Evolutionary conservation across 1,140 invertebrate genomes (phyloP).

Genomic region (Melipona quadrifasciata): DNA sequence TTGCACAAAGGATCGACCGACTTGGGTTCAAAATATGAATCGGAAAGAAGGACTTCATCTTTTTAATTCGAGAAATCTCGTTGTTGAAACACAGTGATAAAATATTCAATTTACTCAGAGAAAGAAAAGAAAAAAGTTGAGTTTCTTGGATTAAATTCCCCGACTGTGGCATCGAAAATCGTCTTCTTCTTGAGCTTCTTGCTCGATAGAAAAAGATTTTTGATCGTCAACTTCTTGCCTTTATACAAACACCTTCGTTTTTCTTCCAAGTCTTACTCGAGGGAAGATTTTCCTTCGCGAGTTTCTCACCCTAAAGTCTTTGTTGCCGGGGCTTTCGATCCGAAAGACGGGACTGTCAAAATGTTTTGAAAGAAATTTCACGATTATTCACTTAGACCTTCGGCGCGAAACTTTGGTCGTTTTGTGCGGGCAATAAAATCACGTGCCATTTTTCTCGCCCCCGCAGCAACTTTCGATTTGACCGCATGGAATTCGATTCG

Average conservation of each 20-base stretch:
- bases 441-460: not conserved
- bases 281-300: not conserved
- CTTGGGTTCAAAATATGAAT: no score
- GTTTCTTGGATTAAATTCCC: no score
- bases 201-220: conserved; percentile 37
- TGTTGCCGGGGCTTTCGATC: not conserved
- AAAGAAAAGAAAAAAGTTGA: no score
- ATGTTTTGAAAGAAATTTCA: not conserved
- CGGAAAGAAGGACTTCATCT: no score
- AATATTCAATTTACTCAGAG: no score
- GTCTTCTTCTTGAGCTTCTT: conserved; percentile 11
- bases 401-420: not conserved
- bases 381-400: not conserved
- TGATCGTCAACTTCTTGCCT: not conserved
- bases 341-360: not conserved
- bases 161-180: not conserved
- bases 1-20: no score
- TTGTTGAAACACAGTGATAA: no score
- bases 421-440: not conserved
- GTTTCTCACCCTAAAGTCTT: not conserved
- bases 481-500: no score
- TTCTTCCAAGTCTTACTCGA: not conserved
- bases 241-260: not conserved
- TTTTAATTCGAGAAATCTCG: no score
- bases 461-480: no score